Conservation (phyloP, 2,797 vertebrate genomes). For the Dermochelys coriacea region DNA sequence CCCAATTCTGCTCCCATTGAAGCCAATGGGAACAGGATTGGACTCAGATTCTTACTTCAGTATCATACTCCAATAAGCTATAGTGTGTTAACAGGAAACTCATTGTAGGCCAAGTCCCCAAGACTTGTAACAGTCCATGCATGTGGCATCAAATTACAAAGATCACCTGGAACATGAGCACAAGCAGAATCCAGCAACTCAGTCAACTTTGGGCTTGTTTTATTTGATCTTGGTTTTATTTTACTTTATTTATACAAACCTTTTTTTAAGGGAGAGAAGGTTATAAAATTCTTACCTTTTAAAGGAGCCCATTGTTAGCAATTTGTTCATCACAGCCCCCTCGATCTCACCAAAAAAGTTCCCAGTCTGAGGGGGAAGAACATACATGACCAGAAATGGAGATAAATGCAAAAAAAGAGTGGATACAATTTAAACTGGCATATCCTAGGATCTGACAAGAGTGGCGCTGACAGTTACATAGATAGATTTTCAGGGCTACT, state of each 20-base stretch:
- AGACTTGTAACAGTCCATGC: not conserved
- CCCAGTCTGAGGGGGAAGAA: slow-evolving; percentile 87
- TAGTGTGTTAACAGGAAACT: slow-evolving; percentile 29
- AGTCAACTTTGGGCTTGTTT: slow-evolving; percentile 40
- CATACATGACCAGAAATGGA: slow-evolving; percentile 33
- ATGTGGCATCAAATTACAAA: not conserved
- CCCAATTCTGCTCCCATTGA: not conserved
- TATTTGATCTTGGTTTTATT: slow-evolving; percentile 15
- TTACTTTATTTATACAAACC: slow-evolving; percentile 56
- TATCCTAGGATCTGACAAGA: slow-evolving; percentile 7
- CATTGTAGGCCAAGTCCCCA: slow-evolving; percentile 19
- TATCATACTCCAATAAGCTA: slow-evolving; percentile 1
- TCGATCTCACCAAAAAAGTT: slow-evolving; percentile 96
- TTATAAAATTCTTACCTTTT: slow-evolving; percentile 88
- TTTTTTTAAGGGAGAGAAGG: not conserved
- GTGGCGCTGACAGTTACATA: slow-evolving; percentile 33
- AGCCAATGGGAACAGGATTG: not conserved
- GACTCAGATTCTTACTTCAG: not conserved
- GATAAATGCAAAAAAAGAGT: slow-evolving; percentile 7
- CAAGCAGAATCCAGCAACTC: not conserved
- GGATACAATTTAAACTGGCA: slow-evolving; percentile 37
- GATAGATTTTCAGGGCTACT: slow-evolving; percentile 40
- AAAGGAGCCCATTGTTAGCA: slow-evolving; percentile 96
- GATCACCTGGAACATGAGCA: not conserved
- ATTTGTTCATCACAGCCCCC: slow-evolving; percentile 97